Evolutionary conservation across 92 coral and sea anemone genomes (phyloP).

Genomic region (Epizoanthus scotinus): DNA sequence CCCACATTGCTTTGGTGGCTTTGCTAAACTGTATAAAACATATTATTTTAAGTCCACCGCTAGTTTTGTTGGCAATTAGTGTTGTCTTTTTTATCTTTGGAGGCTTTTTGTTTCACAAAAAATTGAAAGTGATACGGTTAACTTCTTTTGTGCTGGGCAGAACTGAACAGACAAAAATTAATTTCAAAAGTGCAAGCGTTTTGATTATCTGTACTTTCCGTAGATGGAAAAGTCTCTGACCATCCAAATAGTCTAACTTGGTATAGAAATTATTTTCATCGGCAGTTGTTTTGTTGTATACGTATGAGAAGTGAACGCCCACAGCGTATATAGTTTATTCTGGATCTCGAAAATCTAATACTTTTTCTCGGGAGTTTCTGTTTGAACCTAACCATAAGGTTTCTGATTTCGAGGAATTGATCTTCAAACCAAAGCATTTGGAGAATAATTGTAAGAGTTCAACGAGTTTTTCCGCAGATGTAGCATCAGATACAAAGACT

Average conservation of each 20-base stretch:
- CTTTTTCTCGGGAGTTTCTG: too few relatives aligned
- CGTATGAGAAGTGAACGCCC: too few relatives aligned
- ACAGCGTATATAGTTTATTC: not conserved
- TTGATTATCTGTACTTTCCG: slow-evolving; percentile 34
- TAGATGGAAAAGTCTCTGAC: slow-evolving; percentile 32
- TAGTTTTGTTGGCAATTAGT: slow-evolving; percentile 6
- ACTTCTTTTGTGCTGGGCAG: slow-evolving; percentile 3
- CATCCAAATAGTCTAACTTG: slow-evolving; percentile 21
- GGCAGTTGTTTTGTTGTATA: too few relatives aligned
- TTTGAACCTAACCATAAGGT: too few relatives aligned
- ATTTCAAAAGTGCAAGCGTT: slow-evolving; percentile 33
- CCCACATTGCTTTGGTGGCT: too few relatives aligned
- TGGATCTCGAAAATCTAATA: not conserved
- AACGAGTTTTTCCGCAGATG: too few relatives aligned
- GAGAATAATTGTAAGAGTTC: too few relatives aligned
- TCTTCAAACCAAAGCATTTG: too few relatives aligned
- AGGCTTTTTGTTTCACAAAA: slow-evolving; percentile 34
- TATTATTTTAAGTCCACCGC: slow-evolving; percentile 35
- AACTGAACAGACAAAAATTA: slow-evolving; percentile 8
- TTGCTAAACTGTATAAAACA: slow-evolving; percentile 26
- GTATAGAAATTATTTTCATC: not conserved
- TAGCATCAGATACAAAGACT: too few relatives aligned
- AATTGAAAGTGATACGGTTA: slow-evolving; percentile 12
- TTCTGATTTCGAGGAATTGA: slow-evolving; percentile 6
- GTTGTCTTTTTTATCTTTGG: slow-evolving; percentile 31